Evolutionary conservation across 2,797 vertebrate species (phyloP).

Genomic region (Pangasius macronema): DNA sequence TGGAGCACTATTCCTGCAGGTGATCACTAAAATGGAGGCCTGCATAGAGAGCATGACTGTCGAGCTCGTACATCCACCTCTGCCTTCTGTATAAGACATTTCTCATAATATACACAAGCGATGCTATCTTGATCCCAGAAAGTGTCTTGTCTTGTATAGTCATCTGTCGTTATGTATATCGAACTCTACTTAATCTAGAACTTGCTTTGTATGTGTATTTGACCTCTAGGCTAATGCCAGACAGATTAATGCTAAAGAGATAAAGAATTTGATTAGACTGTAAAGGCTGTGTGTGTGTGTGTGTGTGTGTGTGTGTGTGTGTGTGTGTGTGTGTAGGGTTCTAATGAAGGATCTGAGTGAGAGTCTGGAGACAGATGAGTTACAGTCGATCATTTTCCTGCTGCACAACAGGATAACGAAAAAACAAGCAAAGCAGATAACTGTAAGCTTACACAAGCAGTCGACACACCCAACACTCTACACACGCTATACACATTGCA

Average conservation of each 20-base stretch:
- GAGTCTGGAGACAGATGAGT: conserved; percentile 75
- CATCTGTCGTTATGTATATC: too few relatives aligned
- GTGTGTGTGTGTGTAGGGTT: conserved; percentile 72
- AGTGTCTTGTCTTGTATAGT: background rate
- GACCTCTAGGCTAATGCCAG: background rate
- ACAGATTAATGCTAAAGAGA: background rate
- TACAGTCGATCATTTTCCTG: conserved; percentile 81
- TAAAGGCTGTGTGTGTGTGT: background rate
- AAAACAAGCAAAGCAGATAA: conserved; percentile 58
- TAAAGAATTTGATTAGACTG: background rate
- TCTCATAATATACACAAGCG: too few relatives aligned
- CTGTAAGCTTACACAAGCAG: background rate
- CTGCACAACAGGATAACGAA: conserved; percentile 66
- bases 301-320: background rate
- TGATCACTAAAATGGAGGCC: too few relatives aligned
- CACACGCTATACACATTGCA: background rate
- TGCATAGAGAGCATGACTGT: too few relatives aligned
- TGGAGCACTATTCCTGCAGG: too few relatives aligned
- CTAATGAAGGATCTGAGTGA: conserved; percentile 83
- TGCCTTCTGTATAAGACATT: too few relatives aligned
- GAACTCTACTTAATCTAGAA: background rate
- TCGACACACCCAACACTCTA: too few relatives aligned
- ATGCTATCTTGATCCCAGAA: background rate
- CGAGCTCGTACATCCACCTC: too few relatives aligned
- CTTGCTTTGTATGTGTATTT: background rate